A percentile compares a stretch with the other conserved stretches of the same genome.
phyloP scores from a whole-genome alignment of 2,113 vertebrate species.

The Chlorodrepanis virens region DNA sequence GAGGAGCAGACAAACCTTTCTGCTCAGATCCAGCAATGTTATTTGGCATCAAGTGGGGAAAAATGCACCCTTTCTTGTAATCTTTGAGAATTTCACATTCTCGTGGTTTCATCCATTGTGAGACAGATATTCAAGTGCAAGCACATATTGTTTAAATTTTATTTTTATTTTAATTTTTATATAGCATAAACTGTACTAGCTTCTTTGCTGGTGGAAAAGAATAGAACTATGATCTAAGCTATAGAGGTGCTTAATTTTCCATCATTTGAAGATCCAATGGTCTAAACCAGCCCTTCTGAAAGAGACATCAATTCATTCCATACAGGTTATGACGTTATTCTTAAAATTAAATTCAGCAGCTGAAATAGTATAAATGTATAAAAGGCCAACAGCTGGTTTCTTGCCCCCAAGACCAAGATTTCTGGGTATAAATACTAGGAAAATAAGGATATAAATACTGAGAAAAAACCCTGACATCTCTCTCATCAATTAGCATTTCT shows the following conservation, averaged over 20 bases:
- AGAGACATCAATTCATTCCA: background rate
- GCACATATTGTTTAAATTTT: background rate
- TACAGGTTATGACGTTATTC: background rate
- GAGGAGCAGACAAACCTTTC: background rate
- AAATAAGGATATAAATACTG: background rate
- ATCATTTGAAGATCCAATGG: background rate
- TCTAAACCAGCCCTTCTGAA: background rate
- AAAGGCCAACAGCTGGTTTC: background rate
- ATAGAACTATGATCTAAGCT: background rate
- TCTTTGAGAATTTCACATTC: background rate
- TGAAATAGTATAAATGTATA: background rate
- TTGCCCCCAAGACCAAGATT: background rate
- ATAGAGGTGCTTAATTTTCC: background rate
- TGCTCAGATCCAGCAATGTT: background rate
- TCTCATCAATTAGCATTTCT: background rate
- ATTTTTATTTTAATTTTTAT: background rate
- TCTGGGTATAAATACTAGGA: background rate
- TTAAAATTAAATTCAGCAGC: background rate
- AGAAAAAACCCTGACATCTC: background rate
- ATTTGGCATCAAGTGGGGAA: background rate
- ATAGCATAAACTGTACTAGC: background rate
- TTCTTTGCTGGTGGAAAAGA: background rate
- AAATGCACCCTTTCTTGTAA: background rate
- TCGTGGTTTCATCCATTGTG: background rate
- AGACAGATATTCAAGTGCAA: background rate